These are phyloP conservation scores for Heliothis peltigera DNA, from an alignment of 2,888 invertebrate species.

Conservation along the genomic window DNA sequence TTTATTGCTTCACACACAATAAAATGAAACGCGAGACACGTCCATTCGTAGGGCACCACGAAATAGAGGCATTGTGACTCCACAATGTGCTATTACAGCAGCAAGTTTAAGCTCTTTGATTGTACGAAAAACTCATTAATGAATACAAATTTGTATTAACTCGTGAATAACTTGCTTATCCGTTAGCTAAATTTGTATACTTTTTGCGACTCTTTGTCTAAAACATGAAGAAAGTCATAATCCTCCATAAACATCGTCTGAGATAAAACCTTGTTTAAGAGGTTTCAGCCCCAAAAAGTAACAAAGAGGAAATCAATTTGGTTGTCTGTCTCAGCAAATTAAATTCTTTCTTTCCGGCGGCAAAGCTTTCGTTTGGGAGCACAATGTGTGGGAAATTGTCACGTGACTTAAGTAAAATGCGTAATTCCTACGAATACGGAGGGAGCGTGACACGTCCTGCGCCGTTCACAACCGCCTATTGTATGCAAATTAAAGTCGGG, in stretches of 20 bases:
- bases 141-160: too few species aligned
- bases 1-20: conserved; percentile 41
- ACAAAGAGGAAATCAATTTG: conserved; percentile 62
- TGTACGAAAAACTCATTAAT: conserved; percentile 29
- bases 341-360: conserved; percentile 71
- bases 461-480: conserved; percentile 83
- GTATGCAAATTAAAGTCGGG: conserved; percentile 83
- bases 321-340: conserved; percentile 64
- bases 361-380: conserved; percentile 62
- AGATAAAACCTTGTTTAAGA: conserved; percentile 21
- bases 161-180: too few species aligned
- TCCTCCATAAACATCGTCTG: not conserved
- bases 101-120: conserved; percentile 24
- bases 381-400: conserved; percentile 77
- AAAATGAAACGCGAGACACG: conserved; percentile 35
- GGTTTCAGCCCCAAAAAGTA: conserved; percentile 33
- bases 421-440: conserved; percentile 62
- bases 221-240: conserved; percentile 22
- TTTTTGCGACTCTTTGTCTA: too few species aligned
- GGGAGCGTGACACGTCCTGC: conserved; percentile 70
- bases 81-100: conserved; percentile 25
- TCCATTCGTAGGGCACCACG: conserved; percentile 7
- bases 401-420: conserved; percentile 78
- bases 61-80: conserved; percentile 27
- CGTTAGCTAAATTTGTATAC: too few species aligned